Evolutionary conservation across 2,113 vertebrate genomes (phyloP).

Genomic region (Tupaia chinensis): DNA sequence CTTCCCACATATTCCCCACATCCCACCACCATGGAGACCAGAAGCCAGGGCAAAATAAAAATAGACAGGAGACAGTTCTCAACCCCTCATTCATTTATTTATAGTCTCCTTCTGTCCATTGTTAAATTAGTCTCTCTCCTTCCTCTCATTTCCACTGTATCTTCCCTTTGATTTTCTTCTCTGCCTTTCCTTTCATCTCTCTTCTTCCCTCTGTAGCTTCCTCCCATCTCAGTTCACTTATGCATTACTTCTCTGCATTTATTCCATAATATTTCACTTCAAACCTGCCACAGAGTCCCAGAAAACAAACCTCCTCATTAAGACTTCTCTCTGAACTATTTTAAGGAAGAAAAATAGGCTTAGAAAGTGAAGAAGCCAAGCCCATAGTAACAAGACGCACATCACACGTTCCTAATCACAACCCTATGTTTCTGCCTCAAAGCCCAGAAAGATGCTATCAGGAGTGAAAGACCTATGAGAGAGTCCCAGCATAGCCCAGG

Average conservation of each 20-base stretch:
- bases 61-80: background rate
- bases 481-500: background rate
- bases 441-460: background rate
- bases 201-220: background rate
- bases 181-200: background rate
- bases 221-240: background rate
- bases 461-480: background rate
- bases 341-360: background rate
- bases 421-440: no score
- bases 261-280: background rate
- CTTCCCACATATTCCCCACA: background rate
- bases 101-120: background rate
- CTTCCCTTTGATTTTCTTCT: background rate
- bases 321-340: background rate
- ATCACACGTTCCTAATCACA: no score
- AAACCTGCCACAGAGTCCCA: background rate
- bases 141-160: background rate
- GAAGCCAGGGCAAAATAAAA: background rate
- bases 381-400: background rate
- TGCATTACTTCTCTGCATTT: background rate
- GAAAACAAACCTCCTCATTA: background rate
- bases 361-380: background rate
- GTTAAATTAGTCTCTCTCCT: background rate
- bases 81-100: background rate
- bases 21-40: background rate